Percentiles rank a stretch among this genome's conserved stretches.
These are phyloP conservation scores for Rhea americana DNA, from an alignment of 2,113 vertebrate species.

Conservation along the genomic window DNA sequence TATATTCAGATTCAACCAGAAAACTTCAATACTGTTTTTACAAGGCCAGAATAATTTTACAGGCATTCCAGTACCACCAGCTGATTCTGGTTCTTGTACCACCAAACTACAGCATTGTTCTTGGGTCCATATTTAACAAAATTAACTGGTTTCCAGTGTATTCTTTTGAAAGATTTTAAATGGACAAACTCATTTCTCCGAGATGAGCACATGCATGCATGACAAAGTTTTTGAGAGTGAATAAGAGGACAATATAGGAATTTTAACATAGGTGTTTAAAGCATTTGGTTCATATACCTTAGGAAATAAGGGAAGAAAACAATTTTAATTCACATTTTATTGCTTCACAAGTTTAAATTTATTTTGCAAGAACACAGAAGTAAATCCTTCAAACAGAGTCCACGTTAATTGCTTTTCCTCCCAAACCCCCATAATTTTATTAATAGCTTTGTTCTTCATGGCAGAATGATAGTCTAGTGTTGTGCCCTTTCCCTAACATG, in stretches of 20 bases:
- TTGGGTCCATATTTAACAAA: not conserved
- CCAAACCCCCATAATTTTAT: not conserved
- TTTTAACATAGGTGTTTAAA: not conserved
- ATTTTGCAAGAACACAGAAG: not conserved
- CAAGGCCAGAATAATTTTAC: not conserved
- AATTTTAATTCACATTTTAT: not conserved
- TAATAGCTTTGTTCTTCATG: not conserved
- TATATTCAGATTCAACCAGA: not conserved
- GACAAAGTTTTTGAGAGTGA: not conserved
- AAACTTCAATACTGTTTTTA: not conserved
- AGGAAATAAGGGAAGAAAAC: not conserved
- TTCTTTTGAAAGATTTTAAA: not conserved
- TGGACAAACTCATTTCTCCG: not conserved
- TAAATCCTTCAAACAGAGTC: not conserved
- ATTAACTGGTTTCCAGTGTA: not conserved
- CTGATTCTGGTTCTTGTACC: not conserved
- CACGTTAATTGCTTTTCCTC: not conserved
- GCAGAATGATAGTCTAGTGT: not conserved
- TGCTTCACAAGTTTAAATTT: not conserved
- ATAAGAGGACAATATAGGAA: not conserved
- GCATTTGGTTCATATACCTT: not conserved
- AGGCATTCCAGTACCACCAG: not conserved
- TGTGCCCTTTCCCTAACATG: not conserved
- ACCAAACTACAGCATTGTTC: not conserved
- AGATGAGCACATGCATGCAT: not conserved